Evolutionary conservation across 53 echinoderm and acorn worm species (phyloP).

Genomic region (Crossaster papposus): DNA sequence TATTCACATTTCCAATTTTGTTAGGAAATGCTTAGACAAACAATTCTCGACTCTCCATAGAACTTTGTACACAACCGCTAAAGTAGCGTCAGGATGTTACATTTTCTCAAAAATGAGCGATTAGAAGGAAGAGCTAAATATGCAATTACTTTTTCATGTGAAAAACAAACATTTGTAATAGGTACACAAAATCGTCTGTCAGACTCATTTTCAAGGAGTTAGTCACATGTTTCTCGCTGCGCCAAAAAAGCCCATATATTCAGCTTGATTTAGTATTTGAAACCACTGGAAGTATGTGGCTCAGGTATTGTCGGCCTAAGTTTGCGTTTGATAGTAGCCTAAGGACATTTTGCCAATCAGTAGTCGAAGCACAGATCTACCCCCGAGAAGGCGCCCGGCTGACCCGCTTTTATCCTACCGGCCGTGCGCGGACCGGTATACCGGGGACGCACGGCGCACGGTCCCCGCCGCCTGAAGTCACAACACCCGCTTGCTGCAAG

Average conservation of each 20-base stretch:
- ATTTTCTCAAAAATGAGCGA: no score
- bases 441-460: not conserved
- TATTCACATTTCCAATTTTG: no score
- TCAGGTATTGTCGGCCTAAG: not conserved
- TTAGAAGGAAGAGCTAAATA: no score
- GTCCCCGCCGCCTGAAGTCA: slow-evolving; percentile 1
- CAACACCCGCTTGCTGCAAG: not conserved
- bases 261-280: not conserved
- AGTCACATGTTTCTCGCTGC: not conserved
- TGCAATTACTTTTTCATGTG: no score
- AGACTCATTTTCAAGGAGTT: no score
- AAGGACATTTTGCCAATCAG: not conserved
- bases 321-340: not conserved
- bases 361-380: not conserved
- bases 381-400: slow-evolving; percentile 1
- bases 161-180: no score
- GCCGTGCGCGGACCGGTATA: not conserved
- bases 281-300: not conserved
- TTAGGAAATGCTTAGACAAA: no score
- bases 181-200: no score
- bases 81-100: no score
- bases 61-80: no score
- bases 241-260: not conserved
- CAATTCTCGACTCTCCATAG: no score
- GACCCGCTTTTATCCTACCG: not conserved